These are phyloP conservation scores for Mythimna ferrago DNA, from an alignment of 2,888 invertebrate genomes.

Conservation along the genomic window DNA sequence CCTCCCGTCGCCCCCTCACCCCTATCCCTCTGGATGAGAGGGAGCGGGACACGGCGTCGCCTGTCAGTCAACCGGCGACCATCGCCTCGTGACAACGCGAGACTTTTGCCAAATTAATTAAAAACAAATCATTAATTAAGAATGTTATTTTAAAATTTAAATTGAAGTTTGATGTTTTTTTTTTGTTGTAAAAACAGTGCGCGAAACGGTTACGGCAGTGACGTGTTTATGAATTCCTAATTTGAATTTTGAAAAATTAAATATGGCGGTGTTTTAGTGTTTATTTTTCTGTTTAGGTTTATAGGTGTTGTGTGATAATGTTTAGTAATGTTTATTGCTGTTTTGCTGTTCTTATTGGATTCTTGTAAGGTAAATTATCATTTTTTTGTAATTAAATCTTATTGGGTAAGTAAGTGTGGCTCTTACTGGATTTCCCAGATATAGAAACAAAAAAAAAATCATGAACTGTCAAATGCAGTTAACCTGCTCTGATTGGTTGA, in stretches of 20 bases:
- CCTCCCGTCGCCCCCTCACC: constrained; percentile 70
- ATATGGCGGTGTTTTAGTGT: constrained; percentile 56
- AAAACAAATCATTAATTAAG: constrained; percentile 41
- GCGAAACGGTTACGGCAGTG: constrained; percentile 44
- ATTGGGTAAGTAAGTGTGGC: neutral
- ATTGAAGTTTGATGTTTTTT: constrained; percentile 34
- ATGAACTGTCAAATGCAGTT: too few species aligned
- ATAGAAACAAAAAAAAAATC: too few species aligned
- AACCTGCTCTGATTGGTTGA: too few species aligned
- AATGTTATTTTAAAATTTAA: constrained; percentile 38
- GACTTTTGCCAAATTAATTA: constrained; percentile 47
- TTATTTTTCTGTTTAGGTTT: constrained; percentile 43
- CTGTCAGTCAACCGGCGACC: constrained; percentile 79
- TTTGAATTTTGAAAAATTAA: constrained; percentile 50
- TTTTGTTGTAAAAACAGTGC: constrained; percentile 36
- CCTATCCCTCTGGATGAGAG: constrained; percentile 79
- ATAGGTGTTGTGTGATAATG: constrained; percentile 67
- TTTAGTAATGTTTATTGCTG: constrained; percentile 68
- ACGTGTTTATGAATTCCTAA: constrained; percentile 47
- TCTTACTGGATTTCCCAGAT: neutral
- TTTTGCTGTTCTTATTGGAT: constrained; percentile 72
- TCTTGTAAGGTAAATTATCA: constrained; percentile 78
- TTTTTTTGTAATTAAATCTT: neutral
- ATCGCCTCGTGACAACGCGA: constrained; percentile 75
- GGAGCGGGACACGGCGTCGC: constrained; percentile 72